Evolutionary conservation across 2,113 vertebrate genomes (phyloP), one percentile per base, ranked within the genome.

Genomic region (Fregata magnificens): DNA sequence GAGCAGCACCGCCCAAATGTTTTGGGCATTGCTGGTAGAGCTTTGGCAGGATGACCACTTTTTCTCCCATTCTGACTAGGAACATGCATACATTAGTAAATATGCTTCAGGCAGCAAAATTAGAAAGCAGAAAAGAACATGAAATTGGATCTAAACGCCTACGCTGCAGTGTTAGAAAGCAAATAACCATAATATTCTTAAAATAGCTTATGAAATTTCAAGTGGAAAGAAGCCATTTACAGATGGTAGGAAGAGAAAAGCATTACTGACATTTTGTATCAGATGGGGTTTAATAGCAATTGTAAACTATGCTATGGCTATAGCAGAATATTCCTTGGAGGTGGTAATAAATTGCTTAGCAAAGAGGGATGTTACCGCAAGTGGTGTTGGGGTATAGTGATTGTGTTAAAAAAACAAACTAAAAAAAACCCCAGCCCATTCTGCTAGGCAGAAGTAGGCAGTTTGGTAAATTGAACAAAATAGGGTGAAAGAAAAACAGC

Each of bases 101-200:
- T 89, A 74, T 24, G 45, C 95, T 95, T 52, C 83, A 95, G 83
- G 91, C 92, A 95, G 91, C 89, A 93, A 82, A 96, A 97, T 97
- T 94, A 96, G 95, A 95, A 95, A 96, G 88, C 91, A 94, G 84
- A 84, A 85, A 79, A 94, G 83, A 96, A 96, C 90, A 61, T 45
- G 73, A 95, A 97, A 92, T 90, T 84, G 94, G 77, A 87, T 95
- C 72, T 87, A 63, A 92, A 89, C 26, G 44, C 88, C 81, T 94
- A 42, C 16, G 8, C 89, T 89, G 69, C 86, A 85, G 40, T 93
- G 93, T 89, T 96, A 95, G 91, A 95, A 96, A 97, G 93, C 81
- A 96, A 97, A 94, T 91, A 96, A 91, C 66, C 91, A 76, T 86
- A 87, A 82, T 91, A 82, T 93, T 93, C 91, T 77, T 91, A 93